Evolutionary conservation across 2,888 invertebrate genomes (phyloP).

Genomic region (Caenorhabditis imperialis): DNA sequence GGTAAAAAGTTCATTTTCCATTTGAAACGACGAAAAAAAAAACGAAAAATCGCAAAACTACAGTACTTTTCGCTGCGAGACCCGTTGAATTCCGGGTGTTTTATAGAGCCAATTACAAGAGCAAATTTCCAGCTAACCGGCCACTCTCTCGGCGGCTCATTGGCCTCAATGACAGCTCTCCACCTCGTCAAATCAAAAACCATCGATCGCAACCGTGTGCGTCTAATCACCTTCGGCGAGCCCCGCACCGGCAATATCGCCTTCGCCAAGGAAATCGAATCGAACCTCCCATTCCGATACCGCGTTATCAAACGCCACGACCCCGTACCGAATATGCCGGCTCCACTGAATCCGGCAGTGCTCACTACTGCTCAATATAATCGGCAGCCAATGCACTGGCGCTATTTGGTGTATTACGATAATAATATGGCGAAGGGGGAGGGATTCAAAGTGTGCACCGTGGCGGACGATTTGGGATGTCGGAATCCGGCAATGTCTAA

Average conservation of each 20-base stretch:
- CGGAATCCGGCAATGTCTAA: conserved; percentile 73
- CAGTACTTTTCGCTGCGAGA: no score
- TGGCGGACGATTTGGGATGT: conserved; percentile 76
- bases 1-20: no score
- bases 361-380: conserved; percentile 68
- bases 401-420: conserved; percentile 75
- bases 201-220: conserved; percentile 69
- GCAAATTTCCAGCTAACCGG: conserved; percentile 70
- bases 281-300: conserved; percentile 73
- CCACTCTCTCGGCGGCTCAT: conserved; percentile 75
- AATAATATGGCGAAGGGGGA: conserved; percentile 71
- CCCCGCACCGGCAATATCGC: conserved; percentile 77
- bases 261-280: conserved; percentile 76
- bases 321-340: conserved; percentile 76
- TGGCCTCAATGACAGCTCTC: conserved; percentile 77
- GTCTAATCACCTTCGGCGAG: conserved; percentile 76
- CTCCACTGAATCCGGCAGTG: conserved; percentile 69
- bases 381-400: conserved; percentile 74
- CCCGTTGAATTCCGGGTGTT: no score
- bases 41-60: no score
- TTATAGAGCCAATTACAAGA: no score
- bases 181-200: conserved; percentile 72
- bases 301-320: conserved; percentile 75
- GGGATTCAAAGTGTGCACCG: conserved; percentile 68
- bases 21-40: no score